A percentile compares a stretch with the other conserved stretches of the same genome.
Conservation (phyloP, 2,888 invertebrate species). For the Pyrochroa serraticornis region DNA sequence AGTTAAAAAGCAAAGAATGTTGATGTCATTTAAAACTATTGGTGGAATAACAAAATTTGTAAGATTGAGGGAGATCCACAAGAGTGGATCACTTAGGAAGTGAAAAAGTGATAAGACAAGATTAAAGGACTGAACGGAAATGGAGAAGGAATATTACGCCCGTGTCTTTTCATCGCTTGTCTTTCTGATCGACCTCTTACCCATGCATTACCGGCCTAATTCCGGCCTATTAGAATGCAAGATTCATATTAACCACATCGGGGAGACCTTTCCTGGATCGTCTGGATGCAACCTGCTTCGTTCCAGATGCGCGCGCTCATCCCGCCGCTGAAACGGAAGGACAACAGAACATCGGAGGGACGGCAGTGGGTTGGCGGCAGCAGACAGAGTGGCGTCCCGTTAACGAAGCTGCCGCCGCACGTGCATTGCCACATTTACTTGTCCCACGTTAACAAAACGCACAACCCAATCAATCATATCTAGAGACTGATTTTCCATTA, state of each 20-base stretch:
- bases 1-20: too few relatives aligned
- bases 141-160: too few relatives aligned
- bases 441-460: slow-evolving; percentile 18
- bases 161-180: too few relatives aligned
- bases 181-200: too few relatives aligned
- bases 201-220: too few relatives aligned
- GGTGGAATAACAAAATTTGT: too few relatives aligned
- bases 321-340: slow-evolving; percentile 22
- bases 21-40: too few relatives aligned
- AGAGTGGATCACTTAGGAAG: too few relatives aligned
- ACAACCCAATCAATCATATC: slow-evolving; percentile 29
- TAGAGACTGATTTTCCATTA: too few relatives aligned
- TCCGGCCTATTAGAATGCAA: slow-evolving; percentile 6
- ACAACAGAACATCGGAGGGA: slow-evolving; percentile 34
- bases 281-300: slow-evolving; percentile 26
- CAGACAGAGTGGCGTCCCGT: slow-evolving; percentile 48
- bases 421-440: slow-evolving; percentile 31
- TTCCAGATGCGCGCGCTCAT: slow-evolving; percentile 17
- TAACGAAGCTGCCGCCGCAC: slow-evolving; percentile 44
- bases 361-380: slow-evolving; percentile 48
- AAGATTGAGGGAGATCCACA: too few relatives aligned
- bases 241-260: slow-evolving; percentile 15
- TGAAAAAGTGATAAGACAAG: too few relatives aligned
- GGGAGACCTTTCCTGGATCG: slow-evolving; percentile 20
- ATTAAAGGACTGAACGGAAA: too few relatives aligned